phyloP scores from a whole-genome alignment of 2,888 invertebrate species.

The Lysandra bellargus region DNA sequence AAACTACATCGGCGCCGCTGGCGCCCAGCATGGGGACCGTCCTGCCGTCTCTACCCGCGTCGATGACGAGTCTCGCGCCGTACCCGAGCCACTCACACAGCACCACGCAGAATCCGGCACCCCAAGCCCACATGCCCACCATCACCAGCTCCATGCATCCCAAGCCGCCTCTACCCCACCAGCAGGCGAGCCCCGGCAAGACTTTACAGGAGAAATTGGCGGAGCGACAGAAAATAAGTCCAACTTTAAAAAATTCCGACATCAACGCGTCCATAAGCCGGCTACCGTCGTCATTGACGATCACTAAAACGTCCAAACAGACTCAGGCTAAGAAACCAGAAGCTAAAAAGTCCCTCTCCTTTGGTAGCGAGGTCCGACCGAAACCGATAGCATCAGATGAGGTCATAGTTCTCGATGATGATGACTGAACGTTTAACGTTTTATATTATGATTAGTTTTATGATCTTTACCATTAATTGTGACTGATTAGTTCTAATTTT shows the following conservation, averaged over 20 bases:
- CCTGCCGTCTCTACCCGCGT: constrained; percentile 61
- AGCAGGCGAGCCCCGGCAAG: constrained; percentile 80
- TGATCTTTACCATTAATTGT: neutral
- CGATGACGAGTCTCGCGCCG: constrained; percentile 57
- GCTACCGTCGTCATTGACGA: constrained; percentile 75
- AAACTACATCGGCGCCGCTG: constrained; percentile 52
- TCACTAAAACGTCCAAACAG: constrained; percentile 70
- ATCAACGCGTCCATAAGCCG: constrained; percentile 67
- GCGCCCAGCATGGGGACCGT: constrained; percentile 70
- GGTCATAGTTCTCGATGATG: constrained; percentile 73
- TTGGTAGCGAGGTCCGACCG: constrained; percentile 52
- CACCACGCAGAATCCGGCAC: constrained; percentile 47
- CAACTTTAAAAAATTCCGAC: constrained; percentile 54
- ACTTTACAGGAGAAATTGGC: constrained; percentile 85
- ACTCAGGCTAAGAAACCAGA: constrained; percentile 56
- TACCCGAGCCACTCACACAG: constrained; percentile 44
- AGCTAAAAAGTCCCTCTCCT: constrained; percentile 59
- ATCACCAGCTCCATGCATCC: constrained; percentile 58
- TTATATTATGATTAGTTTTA: constrained; percentile 3
- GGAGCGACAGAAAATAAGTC: constrained; percentile 80
- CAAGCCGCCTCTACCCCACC: constrained; percentile 65
- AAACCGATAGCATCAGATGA: constrained; percentile 66
- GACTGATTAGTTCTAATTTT: constrained; percentile 18
- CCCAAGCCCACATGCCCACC: constrained; percentile 63
- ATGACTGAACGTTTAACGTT: constrained; percentile 33